Base-by-base conservation (phyloP, 2,888 invertebrate genomes). In the Andrena minutula region DNA sequence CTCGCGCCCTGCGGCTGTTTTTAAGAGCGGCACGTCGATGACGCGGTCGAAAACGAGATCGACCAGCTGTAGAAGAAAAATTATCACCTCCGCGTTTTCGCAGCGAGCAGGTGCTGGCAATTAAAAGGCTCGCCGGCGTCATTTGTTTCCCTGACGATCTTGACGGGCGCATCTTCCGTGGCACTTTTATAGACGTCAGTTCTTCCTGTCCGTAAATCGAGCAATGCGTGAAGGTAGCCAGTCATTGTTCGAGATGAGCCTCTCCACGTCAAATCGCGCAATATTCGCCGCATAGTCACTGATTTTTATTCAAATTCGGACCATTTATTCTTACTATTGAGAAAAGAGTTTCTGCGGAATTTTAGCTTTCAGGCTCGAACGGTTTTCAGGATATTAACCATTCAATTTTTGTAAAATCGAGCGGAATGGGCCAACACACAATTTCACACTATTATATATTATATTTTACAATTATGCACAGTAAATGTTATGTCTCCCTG, bases 81-180 rank as follows among this genome's bases (percentile, higher is more conserved):
- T 89, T 85, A 89, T 87, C 86, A 78, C 77, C 89, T 82, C 65
- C 75, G 68, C 81, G 79, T 84, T 87, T 86, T 88, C 86, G 88
- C 72, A 71, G 79, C 41, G 69, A 79, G 70, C 92, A 92, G 92
- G 92, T 92, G 92, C 86, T 86, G 89, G 56, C 92, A 91, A 92
- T 92, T 92, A 92, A 92, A 92, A 92, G 84, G 80, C 86, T 88
- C 86, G 81, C 89, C 88, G 88, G 84, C 88, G 84, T 91, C 90
- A 89, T 92, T 92, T 90, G 90, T 91, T 91, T 90, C 84, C 89
- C 84, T 82, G 86, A 83, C 84, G 89, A 91, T 90, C 89, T 90
- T 83, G 87, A 88, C 87, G 88, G 23, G 86, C 77, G 63, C 82
- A 87, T 89, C 85, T 85, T 84, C 83, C 84, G 88, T 84, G 82